Evolutionary conservation across 2,888 invertebrate genomes (phyloP), one percentile per base, ranked within the genome.

Genomic region (Mimachlamys varia): DNA sequence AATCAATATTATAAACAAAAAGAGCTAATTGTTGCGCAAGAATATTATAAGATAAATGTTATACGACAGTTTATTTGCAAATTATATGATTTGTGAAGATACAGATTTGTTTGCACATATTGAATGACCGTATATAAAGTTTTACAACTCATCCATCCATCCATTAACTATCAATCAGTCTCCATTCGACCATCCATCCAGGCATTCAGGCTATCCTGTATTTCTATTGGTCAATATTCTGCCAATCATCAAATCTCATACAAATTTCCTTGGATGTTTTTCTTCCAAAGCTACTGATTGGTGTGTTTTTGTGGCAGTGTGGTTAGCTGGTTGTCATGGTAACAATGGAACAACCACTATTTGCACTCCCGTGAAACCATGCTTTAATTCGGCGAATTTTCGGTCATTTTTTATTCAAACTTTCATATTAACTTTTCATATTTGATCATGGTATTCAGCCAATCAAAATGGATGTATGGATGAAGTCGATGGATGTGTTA

Each of bases 311-410:
- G 98, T 91, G 99, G 99, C 99, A 99, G 99, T 99, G 99, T 99
- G 99, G 99, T 99, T 99, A 99, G 99, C 99, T 99, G 99, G 99
- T 99, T 99, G 99, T 99, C 98, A 94, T 91, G 91, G 92, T 97
- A 93, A 92, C 88, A 91, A 90, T 76, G 62, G 87, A 76, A 99
- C 99, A 98, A 98, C 99, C 99, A 98, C 98, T 99, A 98, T 98
- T 98, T 98, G 97, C 98, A 98, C 98, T 98, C 98, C 99, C 98
- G 91, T 92, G 92, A 93, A 94, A 94, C 94, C 94, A 92, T 88
- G 92, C 91, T 90, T 89, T 22, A 91, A 92, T 93, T 93, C 94
- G 92, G 92, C 94, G 90, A 88, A 38, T 90, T n/a, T 90, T 88
- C 58, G 89, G 90, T 89, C 89, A 88, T 89, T 88, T 58, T 44